Conservation (phyloP, 2,888 invertebrate species). For the Macropis europaea region DNA sequence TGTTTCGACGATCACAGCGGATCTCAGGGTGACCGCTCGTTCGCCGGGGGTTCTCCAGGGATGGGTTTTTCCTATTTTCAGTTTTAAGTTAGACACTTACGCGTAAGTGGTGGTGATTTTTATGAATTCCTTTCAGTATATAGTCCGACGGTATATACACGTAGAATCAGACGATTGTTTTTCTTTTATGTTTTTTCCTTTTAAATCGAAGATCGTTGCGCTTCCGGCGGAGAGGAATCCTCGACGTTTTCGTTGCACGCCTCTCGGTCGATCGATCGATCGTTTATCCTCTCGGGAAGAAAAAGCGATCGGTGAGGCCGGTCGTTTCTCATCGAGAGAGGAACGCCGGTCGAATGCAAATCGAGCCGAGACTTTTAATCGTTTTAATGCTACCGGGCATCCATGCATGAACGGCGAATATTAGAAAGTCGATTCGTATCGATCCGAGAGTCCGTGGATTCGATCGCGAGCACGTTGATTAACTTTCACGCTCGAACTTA, state of each 20-base stretch:
- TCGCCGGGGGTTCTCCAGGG: background rate
- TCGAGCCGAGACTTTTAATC: conserved; percentile 26
- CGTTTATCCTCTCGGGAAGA: too few species aligned
- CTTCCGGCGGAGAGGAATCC: too few species aligned
- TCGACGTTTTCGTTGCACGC: too few species aligned
- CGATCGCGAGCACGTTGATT: conserved; percentile 37
- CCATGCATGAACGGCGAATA: conserved; percentile 30
- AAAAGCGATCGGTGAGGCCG: background rate
- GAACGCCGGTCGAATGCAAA: conserved; percentile 12
- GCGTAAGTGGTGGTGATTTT: too few species aligned
- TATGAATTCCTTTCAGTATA: too few species aligned
- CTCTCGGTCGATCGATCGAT: too few species aligned
- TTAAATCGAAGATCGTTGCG: too few species aligned
- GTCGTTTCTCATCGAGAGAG: background rate
- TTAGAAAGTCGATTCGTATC: conserved; percentile 38
- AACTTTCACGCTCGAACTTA: conserved; percentile 43
- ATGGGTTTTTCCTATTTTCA: too few species aligned
- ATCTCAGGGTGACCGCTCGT: conserved; percentile 4
- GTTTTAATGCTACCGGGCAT: conserved; percentile 33
- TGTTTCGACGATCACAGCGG: background rate
- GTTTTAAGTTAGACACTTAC: too few species aligned
- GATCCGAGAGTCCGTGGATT: conserved; percentile 4
- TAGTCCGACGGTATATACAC: too few species aligned
- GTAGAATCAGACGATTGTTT: too few species aligned
- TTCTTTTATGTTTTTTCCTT: too few species aligned